Evolutionary conservation across 37 sponge, comb jelly and placozoan species (phyloP), one percentile per base, ranked within the genome.

Genomic region (Agelas oroides): DNA sequence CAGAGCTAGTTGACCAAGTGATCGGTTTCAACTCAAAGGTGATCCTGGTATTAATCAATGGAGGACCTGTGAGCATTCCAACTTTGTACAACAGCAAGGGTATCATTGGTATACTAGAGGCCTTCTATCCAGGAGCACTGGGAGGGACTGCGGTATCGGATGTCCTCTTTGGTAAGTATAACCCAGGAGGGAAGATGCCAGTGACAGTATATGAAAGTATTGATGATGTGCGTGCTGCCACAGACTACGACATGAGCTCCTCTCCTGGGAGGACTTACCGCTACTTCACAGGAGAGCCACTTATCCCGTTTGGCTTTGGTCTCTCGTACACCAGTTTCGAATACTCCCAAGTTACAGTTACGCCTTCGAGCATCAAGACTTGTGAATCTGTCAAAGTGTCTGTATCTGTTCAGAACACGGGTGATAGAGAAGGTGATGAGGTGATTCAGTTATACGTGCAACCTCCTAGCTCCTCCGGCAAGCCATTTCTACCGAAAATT

Each of bases 91-190:
- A 21, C 23, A 77, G 71, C 62, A 19, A n/a, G 68, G 78, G 71
- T 35, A 73, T 87, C 6, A 28, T 70, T 12, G 88, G 82, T 23
- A 70, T 87, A 21, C 53, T 92, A 32, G 92, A 92, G 54, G 92
- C 88, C 38, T 92, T 87, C 79, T 92, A 92, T 62, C 88, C 88
- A 31, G 92, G 92, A 39, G 84, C 88, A 34, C 38, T 81, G 30
- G 92, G 92, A 2, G 92, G 89, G 2, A 59, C 41, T 3, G 92
- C 92, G 23, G 88, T 92, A 58, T 88, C 92, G 6, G 78, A 82
- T 72, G 88, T 86, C 19, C 70, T 91, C 35, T 80, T 86, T 57
- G 91, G 91, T 30, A 58, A 66, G 15, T 82, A 82, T 37, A 87
- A 87, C 40, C 92, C 92, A 28, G 78, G 78, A 19, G 92, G 92